A percentile compares a stretch with the other conserved stretches of the same genome.
phyloP scores from a whole-genome alignment of 2,888 invertebrate species.

The Bruchidius siliquastri region DNA sequence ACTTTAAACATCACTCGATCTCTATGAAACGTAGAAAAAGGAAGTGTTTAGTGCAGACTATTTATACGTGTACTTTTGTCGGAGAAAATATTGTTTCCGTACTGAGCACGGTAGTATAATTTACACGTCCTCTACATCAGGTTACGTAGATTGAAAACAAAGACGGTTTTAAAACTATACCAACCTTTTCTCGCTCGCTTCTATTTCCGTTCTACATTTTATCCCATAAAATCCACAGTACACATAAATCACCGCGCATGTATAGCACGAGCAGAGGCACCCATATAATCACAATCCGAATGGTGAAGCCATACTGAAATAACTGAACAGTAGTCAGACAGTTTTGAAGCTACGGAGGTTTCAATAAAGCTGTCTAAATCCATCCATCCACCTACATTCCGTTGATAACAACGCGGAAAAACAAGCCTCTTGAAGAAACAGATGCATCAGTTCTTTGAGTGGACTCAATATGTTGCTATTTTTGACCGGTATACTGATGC shows the following conservation, averaged over 20 bases:
- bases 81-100: no score
- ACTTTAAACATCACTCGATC: no score
- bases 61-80: no score
- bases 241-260: not conserved
- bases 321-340: not conserved
- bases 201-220: not conserved
- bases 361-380: not conserved
- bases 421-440: constrained; percentile 21
- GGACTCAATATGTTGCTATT: constrained; percentile 15
- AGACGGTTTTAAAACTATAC: not conserved
- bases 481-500: constrained; percentile 10
- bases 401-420: constrained; percentile 17
- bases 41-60: no score
- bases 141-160: not conserved
- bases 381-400: not conserved
- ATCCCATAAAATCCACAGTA: not conserved
- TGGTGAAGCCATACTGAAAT: not conserved
- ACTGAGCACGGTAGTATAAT: not conserved
- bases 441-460: constrained; percentile 3
- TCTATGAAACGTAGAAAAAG: no score
- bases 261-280: not conserved
- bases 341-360: not conserved
- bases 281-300: not conserved
- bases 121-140: not conserved
- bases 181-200: not conserved